Base-by-base conservation (phyloP, 2,113 vertebrate genomes). In the Dasyprocta punctata region DNA sequence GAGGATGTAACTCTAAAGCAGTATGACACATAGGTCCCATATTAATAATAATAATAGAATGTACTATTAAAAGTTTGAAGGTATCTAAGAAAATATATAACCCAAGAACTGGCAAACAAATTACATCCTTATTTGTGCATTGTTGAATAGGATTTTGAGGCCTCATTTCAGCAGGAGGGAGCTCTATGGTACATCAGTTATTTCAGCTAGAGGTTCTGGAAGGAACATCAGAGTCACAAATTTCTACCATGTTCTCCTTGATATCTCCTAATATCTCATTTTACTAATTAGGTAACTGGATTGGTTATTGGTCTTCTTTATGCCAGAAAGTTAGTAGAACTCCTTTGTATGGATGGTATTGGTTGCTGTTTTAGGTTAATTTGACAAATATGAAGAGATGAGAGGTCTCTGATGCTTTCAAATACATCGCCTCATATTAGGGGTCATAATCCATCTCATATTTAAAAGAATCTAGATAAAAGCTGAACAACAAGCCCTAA, bases 41-140 rank as follows among this genome's bases (percentile, higher is more conserved):
- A 94, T 93, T 75, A 93, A 84, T 61, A 73, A 90, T 92, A 80
- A 87, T 69, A 26, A 89, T 52, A 58, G 89, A 96, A 75, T 24
- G 33, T 58, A 8, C 8, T 20, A 80, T 90, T 97, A 95, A 96
- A 93, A 73, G 83, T 90, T 90, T 44, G 49, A 89, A 94, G 11
- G 24, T 22, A 58, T 26, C 7, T 81, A 92, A 61, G 52, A 41
- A 92, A 86, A 93, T 87, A 67, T 38, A 69, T 69, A 93, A 71
- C 4, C 5, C 13, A 86, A 69, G 1, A 0, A 47, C 24, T 85
- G 58, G 47, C 13, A 84, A 86, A 60, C 16, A 87, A 41, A 1
- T 69, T 90, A 69, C 1, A 88, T 89, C 5, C 24, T 13, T 16
- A 61, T 5, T 41, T 47, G 8, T 28, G 30, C 9, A 58, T 2